phyloP scores from a whole-genome alignment of 2,888 invertebrate species.

The Hydraecia micacea region DNA sequence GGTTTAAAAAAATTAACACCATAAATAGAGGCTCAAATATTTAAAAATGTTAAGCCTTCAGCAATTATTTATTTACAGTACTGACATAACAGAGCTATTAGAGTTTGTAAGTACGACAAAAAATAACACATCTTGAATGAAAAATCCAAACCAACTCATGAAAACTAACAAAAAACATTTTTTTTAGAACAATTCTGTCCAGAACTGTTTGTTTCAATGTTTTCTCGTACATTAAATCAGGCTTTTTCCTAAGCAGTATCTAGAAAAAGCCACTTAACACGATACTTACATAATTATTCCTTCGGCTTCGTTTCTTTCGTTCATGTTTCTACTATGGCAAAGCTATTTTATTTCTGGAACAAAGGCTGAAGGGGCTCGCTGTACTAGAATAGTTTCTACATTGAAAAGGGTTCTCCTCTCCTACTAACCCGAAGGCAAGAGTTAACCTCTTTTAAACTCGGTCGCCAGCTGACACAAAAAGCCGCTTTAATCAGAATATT shows the following conservation, averaged over 20 bases:
- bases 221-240: not conserved
- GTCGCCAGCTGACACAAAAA: conserved; percentile 26
- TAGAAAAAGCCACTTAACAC: not conserved
- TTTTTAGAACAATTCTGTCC: not conserved
- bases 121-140: not conserved
- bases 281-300: not conserved
- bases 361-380: not conserved
- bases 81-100: conserved; percentile 1
- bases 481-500: conserved; percentile 2
- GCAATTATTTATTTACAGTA: conserved; percentile 8
- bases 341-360: not conserved
- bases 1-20: conserved; percentile 10
- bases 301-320: not conserved
- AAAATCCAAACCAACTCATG: not conserved
- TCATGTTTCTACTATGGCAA: not conserved
- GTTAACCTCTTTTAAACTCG: conserved; percentile 7
- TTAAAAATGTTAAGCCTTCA: conserved; percentile 19
- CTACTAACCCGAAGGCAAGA: conserved; percentile 15
- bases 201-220: not conserved
- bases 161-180: not conserved
- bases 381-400: not conserved
- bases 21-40: conserved; percentile 27
- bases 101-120: not conserved
- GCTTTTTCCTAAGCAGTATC: not conserved
- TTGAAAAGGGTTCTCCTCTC: not conserved